Conservation (phyloP, 2,113 vertebrate genomes). For the Aegithalos caudatus region DNA sequence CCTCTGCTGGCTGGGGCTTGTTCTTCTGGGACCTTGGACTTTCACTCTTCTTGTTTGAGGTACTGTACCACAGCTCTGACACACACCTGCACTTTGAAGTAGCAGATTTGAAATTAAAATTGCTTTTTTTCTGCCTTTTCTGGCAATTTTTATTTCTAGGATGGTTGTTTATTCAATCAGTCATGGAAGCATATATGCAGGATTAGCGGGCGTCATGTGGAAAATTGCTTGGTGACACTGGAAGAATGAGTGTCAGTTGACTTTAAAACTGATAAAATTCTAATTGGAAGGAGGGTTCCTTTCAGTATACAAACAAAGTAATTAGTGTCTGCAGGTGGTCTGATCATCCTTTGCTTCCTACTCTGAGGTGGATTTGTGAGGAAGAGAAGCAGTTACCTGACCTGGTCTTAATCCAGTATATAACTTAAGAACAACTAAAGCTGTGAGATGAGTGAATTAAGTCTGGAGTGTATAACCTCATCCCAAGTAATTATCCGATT, state of each 20-base stretch:
- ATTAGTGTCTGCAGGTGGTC: not conserved
- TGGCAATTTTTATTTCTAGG: not conserved
- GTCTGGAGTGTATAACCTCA: not conserved
- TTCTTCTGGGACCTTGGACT: not conserved
- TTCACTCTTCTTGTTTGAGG: not conserved
- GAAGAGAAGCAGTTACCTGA: conserved; percentile 18
- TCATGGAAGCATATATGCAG: not conserved
- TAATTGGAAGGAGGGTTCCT: not conserved
- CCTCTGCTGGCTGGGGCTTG: not conserved
- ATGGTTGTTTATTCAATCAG: not conserved
- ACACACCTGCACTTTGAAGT: not conserved
- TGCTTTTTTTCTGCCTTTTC: not conserved
- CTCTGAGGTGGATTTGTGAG: not conserved
- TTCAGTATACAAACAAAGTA: not conserved
- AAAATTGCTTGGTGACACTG: not conserved
- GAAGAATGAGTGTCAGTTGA: not conserved
- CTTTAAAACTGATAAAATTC: not conserved
- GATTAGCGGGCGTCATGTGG: not conserved
- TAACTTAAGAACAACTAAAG: not conserved
- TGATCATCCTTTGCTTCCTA: not conserved
- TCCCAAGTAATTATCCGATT: not conserved
- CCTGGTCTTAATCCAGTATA: not conserved
- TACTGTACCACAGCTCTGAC: not conserved
- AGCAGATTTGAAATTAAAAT: not conserved
- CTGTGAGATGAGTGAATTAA: conserved; percentile 23